Percentiles rank a stretch among this genome's conserved stretches.
These are phyloP conservation scores for Belonocnema kinseyi DNA, from an alignment of 1,140 invertebrate species.

Conservation along the genomic window DNA sequence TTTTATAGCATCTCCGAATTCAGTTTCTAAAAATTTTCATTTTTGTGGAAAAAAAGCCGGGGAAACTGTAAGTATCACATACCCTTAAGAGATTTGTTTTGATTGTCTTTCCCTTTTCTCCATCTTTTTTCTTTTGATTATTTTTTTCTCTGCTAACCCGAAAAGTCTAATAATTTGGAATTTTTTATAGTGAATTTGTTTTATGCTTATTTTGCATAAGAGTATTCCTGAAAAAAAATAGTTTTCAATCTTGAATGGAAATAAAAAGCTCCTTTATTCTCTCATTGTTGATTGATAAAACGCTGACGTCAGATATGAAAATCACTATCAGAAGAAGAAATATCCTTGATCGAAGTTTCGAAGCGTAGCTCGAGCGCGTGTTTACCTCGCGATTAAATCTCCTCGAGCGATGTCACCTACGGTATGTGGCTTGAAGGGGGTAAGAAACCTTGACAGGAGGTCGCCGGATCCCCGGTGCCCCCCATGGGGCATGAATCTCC, in stretches of 20 bases:
- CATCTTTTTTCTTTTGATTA: too few relatives aligned
- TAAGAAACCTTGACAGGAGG: conserved; percentile 68
- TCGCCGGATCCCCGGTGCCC: conserved; percentile 63
- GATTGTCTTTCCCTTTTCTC: too few relatives aligned
- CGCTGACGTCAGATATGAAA: conserved; percentile 32
- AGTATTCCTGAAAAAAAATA: too few relatives aligned
- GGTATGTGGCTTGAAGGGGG: conserved; percentile 58
- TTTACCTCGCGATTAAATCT: conserved; percentile 68
- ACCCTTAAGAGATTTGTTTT: too few relatives aligned
- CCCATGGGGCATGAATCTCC: conserved; percentile 70
- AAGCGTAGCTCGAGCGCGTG: conserved; percentile 35
- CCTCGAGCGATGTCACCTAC: conserved; percentile 65
- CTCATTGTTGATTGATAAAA: background rate
- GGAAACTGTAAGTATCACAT: too few relatives aligned
- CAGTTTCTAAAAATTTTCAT: too few relatives aligned
- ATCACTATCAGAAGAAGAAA: conserved; percentile 35
- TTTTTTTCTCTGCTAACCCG: too few relatives aligned
- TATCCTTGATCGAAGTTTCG: conserved; percentile 47
- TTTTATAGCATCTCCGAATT: too few relatives aligned
- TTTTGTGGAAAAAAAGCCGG: too few relatives aligned
- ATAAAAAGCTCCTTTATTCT: background rate
- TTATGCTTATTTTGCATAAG: too few relatives aligned
- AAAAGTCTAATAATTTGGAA: too few relatives aligned
- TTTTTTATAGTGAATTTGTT: too few relatives aligned
- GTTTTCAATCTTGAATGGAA: background rate